These are phyloP conservation scores for Tachycineta bicolor DNA, from an alignment of 2,113 vertebrate species.

Conservation along the genomic window DNA sequence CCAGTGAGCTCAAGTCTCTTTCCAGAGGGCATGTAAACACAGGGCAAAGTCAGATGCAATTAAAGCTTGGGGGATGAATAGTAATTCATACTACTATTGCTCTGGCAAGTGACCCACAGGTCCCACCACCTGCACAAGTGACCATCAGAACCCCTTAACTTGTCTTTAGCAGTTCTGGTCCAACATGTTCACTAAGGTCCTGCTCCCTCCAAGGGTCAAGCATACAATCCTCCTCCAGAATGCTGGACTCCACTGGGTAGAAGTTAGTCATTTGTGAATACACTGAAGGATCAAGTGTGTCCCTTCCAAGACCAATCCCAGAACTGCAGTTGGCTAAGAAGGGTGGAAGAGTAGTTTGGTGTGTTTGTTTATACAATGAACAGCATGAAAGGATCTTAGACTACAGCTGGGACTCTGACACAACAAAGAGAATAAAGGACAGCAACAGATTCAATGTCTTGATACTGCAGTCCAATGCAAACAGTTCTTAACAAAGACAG, in stretches of 20 bases:
- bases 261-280: not conserved
- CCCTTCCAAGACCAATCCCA: not conserved
- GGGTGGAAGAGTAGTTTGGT: not conserved
- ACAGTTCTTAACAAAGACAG: not conserved
- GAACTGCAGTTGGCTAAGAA: not conserved
- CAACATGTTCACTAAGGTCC: not conserved
- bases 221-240: not conserved
- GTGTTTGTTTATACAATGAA: not conserved
- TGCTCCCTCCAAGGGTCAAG: not conserved
- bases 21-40: not conserved
- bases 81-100: too few relatives aligned
- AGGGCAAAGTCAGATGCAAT: not conserved
- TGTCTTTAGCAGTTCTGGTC: not conserved
- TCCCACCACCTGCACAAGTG: not conserved
- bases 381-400: not conserved
- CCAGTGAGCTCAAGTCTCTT: not conserved
- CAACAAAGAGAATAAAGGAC: not conserved
- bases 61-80: not conserved
- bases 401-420: not conserved
- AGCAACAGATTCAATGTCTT: not conserved
- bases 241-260: not conserved
- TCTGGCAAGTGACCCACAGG: not conserved
- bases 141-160: not conserved
- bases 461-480: not conserved
- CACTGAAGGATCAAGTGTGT: not conserved